These are phyloP conservation scores for Xestia rhomboidea DNA, from an alignment of 2,888 invertebrate genomes.

Conservation along the genomic window DNA sequence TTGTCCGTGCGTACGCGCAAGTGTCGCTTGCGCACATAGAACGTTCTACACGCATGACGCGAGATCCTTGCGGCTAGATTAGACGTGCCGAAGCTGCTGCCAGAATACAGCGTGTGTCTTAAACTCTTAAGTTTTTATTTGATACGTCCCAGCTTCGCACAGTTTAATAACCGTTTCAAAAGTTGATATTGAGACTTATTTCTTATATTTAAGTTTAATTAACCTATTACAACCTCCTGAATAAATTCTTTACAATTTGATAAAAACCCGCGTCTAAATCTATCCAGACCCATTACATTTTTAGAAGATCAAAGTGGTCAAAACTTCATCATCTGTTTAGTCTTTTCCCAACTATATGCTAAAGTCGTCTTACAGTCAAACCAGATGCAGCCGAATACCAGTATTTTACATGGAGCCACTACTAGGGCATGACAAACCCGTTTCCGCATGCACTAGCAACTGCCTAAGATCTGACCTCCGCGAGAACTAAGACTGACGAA, in stretches of 20 bases:
- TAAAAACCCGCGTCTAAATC: not conserved
- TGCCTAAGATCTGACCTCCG: too few relatives aligned
- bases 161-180: not conserved
- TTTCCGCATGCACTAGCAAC: too few relatives aligned
- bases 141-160: not conserved
- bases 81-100: slow-evolving; percentile 60
- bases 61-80: slow-evolving; percentile 71
- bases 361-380: too few relatives aligned
- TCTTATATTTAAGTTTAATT: not conserved
- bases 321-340: not conserved
- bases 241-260: not conserved
- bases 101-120: slow-evolving; percentile 68
- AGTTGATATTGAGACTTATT: not conserved
- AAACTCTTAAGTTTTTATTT: slow-evolving; percentile 1
- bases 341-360: too few relatives aligned
- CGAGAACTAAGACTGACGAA: too few relatives aligned
- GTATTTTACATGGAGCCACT: too few relatives aligned
- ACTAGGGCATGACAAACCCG: too few relatives aligned
- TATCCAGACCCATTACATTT: not conserved
- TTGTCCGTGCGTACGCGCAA: slow-evolving; percentile 32
- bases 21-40: slow-evolving; percentile 67
- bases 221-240: not conserved
- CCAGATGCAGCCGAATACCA: too few relatives aligned
- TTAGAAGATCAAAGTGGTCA: not conserved
- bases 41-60: slow-evolving; percentile 77